Conservation (phyloP, 2,797 vertebrate species). For the Halcyon leucocephala region DNA sequence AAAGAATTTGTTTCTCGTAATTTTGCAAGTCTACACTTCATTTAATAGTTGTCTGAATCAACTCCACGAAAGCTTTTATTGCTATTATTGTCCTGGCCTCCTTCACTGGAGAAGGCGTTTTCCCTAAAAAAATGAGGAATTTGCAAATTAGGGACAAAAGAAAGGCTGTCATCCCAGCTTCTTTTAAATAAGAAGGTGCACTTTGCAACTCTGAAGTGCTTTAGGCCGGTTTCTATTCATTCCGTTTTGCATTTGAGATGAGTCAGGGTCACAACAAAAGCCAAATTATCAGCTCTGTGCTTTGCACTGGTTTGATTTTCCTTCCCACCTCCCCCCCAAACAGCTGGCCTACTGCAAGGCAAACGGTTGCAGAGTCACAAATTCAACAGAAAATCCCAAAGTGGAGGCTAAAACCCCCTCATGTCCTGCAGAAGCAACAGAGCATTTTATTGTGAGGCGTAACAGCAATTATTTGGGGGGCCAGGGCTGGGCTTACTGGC, state of each 20-base stretch:
- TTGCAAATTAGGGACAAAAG: background rate
- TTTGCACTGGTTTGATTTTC: background rate
- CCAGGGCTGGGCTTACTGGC: background rate
- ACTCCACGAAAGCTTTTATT: background rate
- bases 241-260: background rate
- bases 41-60: background rate
- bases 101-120: background rate
- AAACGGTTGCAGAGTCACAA: background rate
- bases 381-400: background rate
- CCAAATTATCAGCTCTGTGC: background rate
- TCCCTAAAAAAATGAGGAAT: background rate
- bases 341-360: background rate
- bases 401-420: background rate
- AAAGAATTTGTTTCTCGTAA: background rate
- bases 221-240: background rate
- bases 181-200: background rate
- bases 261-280: background rate
- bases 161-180: background rate
- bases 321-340: background rate
- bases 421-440: background rate
- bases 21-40: background rate
- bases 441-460: fast-evolving
- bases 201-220: background rate
- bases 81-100: background rate
- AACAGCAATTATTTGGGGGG: background rate